Conservation (phyloP, 2,113 vertebrate species). For the Oophaga pumilio region DNA sequence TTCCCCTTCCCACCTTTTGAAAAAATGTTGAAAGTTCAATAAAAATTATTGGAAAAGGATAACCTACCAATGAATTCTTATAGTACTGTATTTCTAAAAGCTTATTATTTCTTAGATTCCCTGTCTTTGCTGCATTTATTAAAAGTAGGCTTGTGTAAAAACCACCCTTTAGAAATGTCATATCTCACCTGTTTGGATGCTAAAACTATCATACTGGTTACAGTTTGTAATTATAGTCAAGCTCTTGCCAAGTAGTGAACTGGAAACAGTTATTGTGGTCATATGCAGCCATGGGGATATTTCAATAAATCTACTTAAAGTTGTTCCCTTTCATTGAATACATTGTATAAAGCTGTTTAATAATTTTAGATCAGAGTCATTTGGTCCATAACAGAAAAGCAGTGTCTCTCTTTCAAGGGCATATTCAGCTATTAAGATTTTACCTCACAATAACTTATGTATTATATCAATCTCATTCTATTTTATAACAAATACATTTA, state of each 20-base stretch:
- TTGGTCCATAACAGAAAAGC: neutral
- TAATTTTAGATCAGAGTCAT: slow-evolving; percentile 7
- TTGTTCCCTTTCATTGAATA: slow-evolving; percentile 49
- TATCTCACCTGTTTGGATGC: slow-evolving; percentile 41
- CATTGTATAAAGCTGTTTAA: slow-evolving; percentile 33
- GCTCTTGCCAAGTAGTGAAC: slow-evolving; percentile 35
- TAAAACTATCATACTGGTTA: slow-evolving; percentile 47
- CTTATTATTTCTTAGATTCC: neutral
- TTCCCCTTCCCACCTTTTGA: too few species aligned
- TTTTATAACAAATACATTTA: slow-evolving; percentile 4
- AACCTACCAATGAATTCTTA: neutral
- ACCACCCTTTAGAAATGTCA: slow-evolving; percentile 46
- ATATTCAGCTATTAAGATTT: neutral
- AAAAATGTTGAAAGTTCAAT: too few species aligned
- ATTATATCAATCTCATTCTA: neutral
- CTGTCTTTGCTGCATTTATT: slow-evolving; percentile 29
- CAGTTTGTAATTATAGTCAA: slow-evolving; percentile 42
- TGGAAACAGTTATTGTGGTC: slow-evolving; percentile 50
- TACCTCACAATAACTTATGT: neutral
- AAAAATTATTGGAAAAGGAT: too few species aligned
- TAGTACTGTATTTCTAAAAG: neutral
- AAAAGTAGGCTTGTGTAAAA: slow-evolving; percentile 20
- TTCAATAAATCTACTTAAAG: slow-evolving; percentile 37
- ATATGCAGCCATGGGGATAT: slow-evolving; percentile 26
- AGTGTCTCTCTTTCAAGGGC: neutral